phyloP scores from a whole-genome alignment of 1,140 invertebrate species.

The Zaprionus tsacasi region DNA sequence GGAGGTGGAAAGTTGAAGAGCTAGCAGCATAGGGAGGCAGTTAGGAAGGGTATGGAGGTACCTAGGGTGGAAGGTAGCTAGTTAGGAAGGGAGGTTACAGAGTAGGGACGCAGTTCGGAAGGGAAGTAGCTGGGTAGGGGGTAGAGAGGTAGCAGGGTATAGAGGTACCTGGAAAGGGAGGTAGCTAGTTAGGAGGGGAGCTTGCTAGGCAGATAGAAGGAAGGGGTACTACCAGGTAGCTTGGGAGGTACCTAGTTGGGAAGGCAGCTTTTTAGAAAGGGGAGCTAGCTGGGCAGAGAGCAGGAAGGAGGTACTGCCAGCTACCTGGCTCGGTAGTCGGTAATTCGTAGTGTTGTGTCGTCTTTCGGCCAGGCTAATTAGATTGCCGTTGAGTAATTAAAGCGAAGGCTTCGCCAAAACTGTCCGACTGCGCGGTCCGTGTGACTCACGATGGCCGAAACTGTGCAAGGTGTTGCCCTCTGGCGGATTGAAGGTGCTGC shows the following conservation, averaged over 20 bases:
- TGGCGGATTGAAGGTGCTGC: background rate
- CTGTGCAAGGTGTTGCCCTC: background rate
- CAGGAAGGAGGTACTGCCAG: background rate
- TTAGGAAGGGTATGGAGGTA: too few relatives aligned
- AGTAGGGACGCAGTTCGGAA: too few relatives aligned
- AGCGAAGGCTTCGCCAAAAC: constrained; percentile 16
- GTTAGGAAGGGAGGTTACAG: too few relatives aligned
- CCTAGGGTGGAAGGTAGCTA: too few relatives aligned
- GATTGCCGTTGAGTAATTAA: constrained; percentile 60
- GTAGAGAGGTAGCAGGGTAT: too few relatives aligned
- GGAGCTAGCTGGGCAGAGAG: background rate
- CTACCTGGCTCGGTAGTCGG: background rate
- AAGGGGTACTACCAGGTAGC: background rate
- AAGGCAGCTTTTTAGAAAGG: too few relatives aligned
- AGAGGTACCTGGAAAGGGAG: too few relatives aligned
- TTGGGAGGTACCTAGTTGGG: too few relatives aligned
- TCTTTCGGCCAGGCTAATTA: constrained; percentile 60
- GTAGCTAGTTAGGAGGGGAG: too few relatives aligned
- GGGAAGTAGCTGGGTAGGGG: too few relatives aligned
- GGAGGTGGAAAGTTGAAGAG: too few relatives aligned
- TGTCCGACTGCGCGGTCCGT: constrained; percentile 5
- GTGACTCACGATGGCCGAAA: constrained; percentile 21
- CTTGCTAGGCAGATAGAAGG: background rate
- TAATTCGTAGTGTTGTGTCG: background rate
- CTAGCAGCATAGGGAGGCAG: too few relatives aligned